Percentiles rank a stretch among this genome's conserved stretches.
Evolutionary conservation across 2,113 vertebrate genomes (phyloP).

Genomic region (mouse (Mus musculus)): GRCm39 chr6:44175001-44175500

Average conservation of each 20-base stretch:
- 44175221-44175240: not conserved
- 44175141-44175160: not conserved
- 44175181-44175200: not conserved
- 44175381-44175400: not conserved
- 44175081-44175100: not conserved
- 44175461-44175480: not conserved
- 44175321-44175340: not conserved
- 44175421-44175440: not conserved
- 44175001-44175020: not conserved
- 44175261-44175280: not conserved
- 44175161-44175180: not conserved
- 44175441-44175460: not conserved
- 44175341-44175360: not conserved
- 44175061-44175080: not conserved
- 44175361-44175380: not conserved
- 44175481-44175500: not conserved
- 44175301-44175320: too few relatives aligned
- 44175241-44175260: not conserved
- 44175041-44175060: not conserved
- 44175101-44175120: not conserved
- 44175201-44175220: not conserved
- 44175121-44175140: not conserved
- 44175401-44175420: not conserved
- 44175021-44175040: not conserved
- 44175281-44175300: too few relatives aligned